phyloP scores from a whole-genome alignment of 1,140 invertebrate genomes.

The Zaprionus nigranus region DNA sequence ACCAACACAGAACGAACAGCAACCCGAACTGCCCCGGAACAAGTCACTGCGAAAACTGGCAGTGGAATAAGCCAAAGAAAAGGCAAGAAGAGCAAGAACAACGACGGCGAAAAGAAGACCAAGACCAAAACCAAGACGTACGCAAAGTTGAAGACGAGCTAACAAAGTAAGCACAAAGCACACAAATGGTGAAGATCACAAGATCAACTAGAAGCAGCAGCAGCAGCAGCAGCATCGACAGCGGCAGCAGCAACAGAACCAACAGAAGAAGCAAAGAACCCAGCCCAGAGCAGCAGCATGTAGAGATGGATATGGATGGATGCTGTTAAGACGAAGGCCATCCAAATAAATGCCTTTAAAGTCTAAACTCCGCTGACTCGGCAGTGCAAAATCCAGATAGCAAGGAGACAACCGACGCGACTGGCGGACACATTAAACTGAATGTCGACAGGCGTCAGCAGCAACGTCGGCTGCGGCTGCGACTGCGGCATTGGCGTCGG shows the following conservation, averaged over 20 bases:
- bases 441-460: slow-evolving; percentile 58
- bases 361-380: slow-evolving; percentile 13
- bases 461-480: background rate
- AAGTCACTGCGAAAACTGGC: slow-evolving; percentile 69
- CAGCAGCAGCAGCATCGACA: slow-evolving; percentile 11
- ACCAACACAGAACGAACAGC: slow-evolving; percentile 61
- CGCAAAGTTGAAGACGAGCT: slow-evolving; percentile 24
- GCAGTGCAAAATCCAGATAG: slow-evolving; percentile 69
- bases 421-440: slow-evolving; percentile 74
- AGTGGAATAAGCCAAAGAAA: slow-evolving; percentile 68
- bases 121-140: slow-evolving; percentile 17
- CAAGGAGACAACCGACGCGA: slow-evolving; percentile 51
- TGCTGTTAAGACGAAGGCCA: slow-evolving; percentile 80
- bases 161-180: slow-evolving; percentile 50
- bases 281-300: slow-evolving; percentile 37
- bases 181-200: slow-evolving; percentile 72
- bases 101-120: slow-evolving; percentile 10
- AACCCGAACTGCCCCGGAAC: slow-evolving; percentile 17
- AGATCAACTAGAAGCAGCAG: slow-evolving; percentile 70
- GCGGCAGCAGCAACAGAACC: slow-evolving; percentile 9
- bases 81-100: slow-evolving; percentile 24
- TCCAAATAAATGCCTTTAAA: slow-evolving; percentile 62
- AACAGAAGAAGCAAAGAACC: slow-evolving; percentile 22
- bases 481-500: background rate
- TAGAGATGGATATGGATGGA: slow-evolving; percentile 80